phyloP scores from a whole-genome alignment of 2,888 invertebrate species.

The Danaus chrysippus region DNA sequence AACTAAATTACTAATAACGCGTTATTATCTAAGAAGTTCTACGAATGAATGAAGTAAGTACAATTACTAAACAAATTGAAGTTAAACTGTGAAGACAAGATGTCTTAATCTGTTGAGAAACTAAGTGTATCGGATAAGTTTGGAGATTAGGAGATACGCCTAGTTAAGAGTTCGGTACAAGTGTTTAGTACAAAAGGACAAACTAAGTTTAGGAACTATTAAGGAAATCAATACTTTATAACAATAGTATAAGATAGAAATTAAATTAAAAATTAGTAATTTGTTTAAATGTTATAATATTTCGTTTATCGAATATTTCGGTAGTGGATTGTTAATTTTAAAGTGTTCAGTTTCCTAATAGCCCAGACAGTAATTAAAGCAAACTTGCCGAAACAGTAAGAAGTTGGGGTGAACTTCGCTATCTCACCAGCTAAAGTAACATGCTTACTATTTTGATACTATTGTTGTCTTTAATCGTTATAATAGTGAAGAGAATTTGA shows the following conservation, averaged over 20 bases:
- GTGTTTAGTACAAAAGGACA: too few relatives aligned
- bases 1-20: too few relatives aligned
- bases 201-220: too few relatives aligned
- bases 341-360: slow-evolving; percentile 26
- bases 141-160: slow-evolving; percentile 21
- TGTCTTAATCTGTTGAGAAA: slow-evolving; percentile 24
- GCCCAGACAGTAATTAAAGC: slow-evolving; percentile 26
- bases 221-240: too few relatives aligned
- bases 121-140: slow-evolving; percentile 29
- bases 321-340: background rate
- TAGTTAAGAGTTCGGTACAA: background rate
- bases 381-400: slow-evolving; percentile 20
- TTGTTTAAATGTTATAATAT: too few relatives aligned
- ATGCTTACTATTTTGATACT: slow-evolving; percentile 1
- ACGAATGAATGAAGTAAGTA: slow-evolving; percentile 19
- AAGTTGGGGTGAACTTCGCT: slow-evolving; percentile 24
- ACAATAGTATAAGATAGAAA: too few relatives aligned
- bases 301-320: too few relatives aligned
- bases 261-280: too few relatives aligned
- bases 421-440: slow-evolving; percentile 37
- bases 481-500: background rate
- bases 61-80: slow-evolving; percentile 22
- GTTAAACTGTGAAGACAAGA: slow-evolving; percentile 25
- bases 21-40: background rate
- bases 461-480: background rate